Conservation (phyloP, 2,797 vertebrate species). For the Enteromius radiatus region DNA sequence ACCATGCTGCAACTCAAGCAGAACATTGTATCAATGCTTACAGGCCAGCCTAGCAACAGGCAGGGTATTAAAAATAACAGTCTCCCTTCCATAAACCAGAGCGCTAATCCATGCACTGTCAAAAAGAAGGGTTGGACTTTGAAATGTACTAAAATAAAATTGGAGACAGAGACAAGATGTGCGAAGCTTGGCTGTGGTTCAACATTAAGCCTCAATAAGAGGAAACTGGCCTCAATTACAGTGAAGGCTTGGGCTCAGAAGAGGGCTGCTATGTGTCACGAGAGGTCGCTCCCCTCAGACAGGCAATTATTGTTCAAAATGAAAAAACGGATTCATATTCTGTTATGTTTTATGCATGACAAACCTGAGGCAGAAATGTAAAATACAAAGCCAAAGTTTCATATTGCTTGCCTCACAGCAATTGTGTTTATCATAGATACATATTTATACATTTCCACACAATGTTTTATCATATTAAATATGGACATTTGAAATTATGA, state of each 20-base stretch:
- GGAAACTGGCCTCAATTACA: slow-evolving; percentile 30
- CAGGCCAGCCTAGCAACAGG: slow-evolving; percentile 38
- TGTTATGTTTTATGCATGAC: slow-evolving; percentile 61
- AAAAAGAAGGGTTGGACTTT: slow-evolving; percentile 34
- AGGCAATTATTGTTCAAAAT: slow-evolving; percentile 58
- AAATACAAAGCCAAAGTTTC: slow-evolving; percentile 40
- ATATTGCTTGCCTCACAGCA: slow-evolving; percentile 48
- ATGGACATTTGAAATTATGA: slow-evolving; percentile 26
- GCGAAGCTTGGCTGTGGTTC: slow-evolving; percentile 16
- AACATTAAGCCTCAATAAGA: slow-evolving; percentile 25
- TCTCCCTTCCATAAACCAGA: slow-evolving; percentile 23
- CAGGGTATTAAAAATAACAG: slow-evolving; percentile 42
- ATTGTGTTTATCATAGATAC: slow-evolving; percentile 58
- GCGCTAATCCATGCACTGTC: slow-evolving; percentile 38
- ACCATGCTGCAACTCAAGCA: slow-evolving; percentile 34
- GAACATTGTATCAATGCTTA: slow-evolving; percentile 36
- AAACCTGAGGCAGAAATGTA: slow-evolving; percentile 49
- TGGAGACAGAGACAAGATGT: not conserved
- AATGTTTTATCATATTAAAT: slow-evolving; percentile 38
- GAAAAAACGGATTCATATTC: slow-evolving; percentile 57
- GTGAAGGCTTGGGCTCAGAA: slow-evolving; percentile 4
- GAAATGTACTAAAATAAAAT: slow-evolving; percentile 33
- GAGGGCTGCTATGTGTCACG: slow-evolving; percentile 2
- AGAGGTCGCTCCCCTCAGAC: slow-evolving; percentile 38
- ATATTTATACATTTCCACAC: slow-evolving; percentile 60